Evolutionary conservation across 2,888 invertebrate species (phyloP).

Genomic region (Trichacis sp.): DNA sequence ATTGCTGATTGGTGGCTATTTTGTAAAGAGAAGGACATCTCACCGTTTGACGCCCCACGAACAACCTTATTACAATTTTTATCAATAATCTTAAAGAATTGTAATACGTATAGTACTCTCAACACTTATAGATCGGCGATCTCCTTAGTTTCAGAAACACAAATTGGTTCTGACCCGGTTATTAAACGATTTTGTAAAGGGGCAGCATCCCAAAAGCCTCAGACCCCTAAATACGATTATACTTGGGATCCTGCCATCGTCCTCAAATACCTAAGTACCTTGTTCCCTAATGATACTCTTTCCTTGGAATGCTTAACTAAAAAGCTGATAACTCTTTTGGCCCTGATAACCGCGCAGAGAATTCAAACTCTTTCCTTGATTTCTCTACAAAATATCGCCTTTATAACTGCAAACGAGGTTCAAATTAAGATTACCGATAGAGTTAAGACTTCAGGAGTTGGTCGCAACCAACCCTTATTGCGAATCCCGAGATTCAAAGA

Average conservation of each 20-base stretch:
- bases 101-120: slow-evolving; percentile 6
- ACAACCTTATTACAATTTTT: background rate
- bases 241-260: slow-evolving; percentile 48
- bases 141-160: background rate
- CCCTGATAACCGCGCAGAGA: slow-evolving; percentile 24
- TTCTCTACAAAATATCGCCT: slow-evolving; percentile 5
- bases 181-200: slow-evolving; percentile 25
- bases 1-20: slow-evolving; percentile 18
- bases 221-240: slow-evolving; percentile 40
- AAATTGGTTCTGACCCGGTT: slow-evolving; percentile 1
- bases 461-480: slow-evolving; percentile 14
- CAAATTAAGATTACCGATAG: slow-evolving; percentile 16
- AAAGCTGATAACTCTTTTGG: slow-evolving; percentile 46
- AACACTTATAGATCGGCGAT: slow-evolving; percentile 16
- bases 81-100: background rate
- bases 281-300: background rate
- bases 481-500: slow-evolving; percentile 16
- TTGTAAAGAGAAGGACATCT: background rate
- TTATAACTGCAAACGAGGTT: background rate
- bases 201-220: slow-evolving; percentile 13
- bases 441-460: slow-evolving; percentile 16
- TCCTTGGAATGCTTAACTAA: slow-evolving; percentile 12
- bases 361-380: slow-evolving; percentile 23
- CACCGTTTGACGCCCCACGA: background rate
- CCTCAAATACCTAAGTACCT: background rate